These are phyloP conservation scores for Trissolcus basalis DNA, from an alignment of 1,140 invertebrate genomes.

Conservation along the genomic window DNA sequence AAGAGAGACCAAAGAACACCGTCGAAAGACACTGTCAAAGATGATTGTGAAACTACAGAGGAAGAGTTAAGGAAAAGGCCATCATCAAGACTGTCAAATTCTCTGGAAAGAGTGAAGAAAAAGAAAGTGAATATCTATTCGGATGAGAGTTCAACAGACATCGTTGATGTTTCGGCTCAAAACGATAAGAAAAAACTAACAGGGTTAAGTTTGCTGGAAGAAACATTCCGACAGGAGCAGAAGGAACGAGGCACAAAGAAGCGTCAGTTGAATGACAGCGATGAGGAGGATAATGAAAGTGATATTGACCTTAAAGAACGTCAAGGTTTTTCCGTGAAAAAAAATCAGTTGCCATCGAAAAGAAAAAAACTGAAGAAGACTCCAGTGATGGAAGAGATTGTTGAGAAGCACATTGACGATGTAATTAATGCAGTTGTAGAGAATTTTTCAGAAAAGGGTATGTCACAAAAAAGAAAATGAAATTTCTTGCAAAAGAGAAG, in stretches of 20 bases:
- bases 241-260: slow-evolving; percentile 47
- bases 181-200: slow-evolving; percentile 52
- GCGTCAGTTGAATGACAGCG: slow-evolving; percentile 18
- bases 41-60: slow-evolving; percentile 7
- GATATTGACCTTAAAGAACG: too few species aligned
- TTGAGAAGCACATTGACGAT: slow-evolving; percentile 55
- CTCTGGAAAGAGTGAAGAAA: slow-evolving; percentile 10
- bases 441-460: slow-evolving; percentile 8
- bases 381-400: slow-evolving; percentile 10
- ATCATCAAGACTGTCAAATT: slow-evolving; percentile 13
- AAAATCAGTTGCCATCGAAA: slow-evolving; percentile 3
- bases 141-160: slow-evolving; percentile 68
- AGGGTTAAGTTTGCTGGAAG: slow-evolving; percentile 63
- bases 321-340: neutral
- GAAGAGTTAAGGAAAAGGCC: slow-evolving; percentile 30
- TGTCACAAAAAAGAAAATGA: neutral
- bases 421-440: slow-evolving; percentile 62
- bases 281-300: slow-evolving; percentile 8
- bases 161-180: slow-evolving; percentile 33
- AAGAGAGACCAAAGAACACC: slow-evolving; percentile 32
- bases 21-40: neutral
- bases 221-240: slow-evolving; percentile 63
- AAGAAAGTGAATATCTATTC: slow-evolving; percentile 62
- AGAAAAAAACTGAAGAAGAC: slow-evolving; percentile 44
- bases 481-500: neutral